Conservation (phyloP, 2,888 invertebrate genomes). For the Melangyna quadrimaculata region DNA sequence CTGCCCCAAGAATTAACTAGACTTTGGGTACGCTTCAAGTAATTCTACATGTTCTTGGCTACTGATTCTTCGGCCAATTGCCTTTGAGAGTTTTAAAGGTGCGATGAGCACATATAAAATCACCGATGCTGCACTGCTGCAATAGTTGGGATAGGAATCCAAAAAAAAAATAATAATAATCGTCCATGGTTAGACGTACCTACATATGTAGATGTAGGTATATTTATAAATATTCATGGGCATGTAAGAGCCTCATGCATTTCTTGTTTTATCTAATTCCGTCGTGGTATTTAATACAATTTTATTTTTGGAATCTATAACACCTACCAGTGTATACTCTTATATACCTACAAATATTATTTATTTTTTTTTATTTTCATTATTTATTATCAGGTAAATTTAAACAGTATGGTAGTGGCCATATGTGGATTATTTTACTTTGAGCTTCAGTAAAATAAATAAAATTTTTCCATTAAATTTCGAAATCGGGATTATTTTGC, state of each 20-base stretch:
- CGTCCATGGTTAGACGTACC: background rate
- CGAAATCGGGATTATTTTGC: background rate
- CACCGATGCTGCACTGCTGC: conserved; percentile 38
- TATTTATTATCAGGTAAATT: conserved; percentile 2
- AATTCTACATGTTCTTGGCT: conserved; percentile 43
- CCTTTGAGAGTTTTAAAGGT: conserved; percentile 43
- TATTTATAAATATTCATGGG: conserved; percentile 41
- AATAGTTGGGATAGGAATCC: background rate
- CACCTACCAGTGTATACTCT: conserved; percentile 15
- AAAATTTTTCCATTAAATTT: background rate
- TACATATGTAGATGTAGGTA: no score
- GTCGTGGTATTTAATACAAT: conserved; percentile 13
- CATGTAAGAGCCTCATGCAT: conserved; percentile 37
- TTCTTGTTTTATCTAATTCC: conserved; percentile 48
- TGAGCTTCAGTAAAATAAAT: background rate
- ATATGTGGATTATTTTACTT: background rate
- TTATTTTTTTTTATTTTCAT: background rate
- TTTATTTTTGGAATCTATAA: conserved; percentile 62
- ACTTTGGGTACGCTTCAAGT: conserved; percentile 58
- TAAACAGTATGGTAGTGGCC: background rate
- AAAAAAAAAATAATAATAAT: background rate
- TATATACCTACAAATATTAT: background rate
- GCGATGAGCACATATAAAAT: conserved; percentile 52
- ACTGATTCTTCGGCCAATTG: conserved; percentile 31
- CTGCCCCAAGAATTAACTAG: conserved; percentile 3